phyloP scores from a whole-genome alignment of 1,140 invertebrate species.

The Archivesica marissinica region DNA sequence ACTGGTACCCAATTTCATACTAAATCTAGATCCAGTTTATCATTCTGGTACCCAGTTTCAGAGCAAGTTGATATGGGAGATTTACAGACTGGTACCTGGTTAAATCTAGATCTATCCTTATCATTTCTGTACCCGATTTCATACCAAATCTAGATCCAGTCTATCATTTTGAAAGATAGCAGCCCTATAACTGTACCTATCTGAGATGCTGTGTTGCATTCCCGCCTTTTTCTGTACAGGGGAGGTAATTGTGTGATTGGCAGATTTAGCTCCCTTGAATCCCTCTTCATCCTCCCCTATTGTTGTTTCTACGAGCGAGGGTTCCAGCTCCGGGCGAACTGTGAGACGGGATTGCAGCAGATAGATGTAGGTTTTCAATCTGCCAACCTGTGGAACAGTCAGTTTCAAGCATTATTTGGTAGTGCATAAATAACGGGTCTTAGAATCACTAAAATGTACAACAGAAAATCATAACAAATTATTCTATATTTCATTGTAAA shows the following conservation, averaged over 20 bases:
- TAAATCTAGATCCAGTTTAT: no score
- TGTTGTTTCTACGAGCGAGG: constrained; percentile 88
- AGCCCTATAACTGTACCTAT: constrained; percentile 92
- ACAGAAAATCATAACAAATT: no score
- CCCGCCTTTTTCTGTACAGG: constrained; percentile 64
- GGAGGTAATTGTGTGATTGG: neutral
- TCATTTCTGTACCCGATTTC: neutral
- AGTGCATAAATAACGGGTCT: no score
- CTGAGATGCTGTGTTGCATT: constrained; percentile 85
- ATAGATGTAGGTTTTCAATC: constrained; percentile 94
- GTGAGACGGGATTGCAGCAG: constrained; percentile 90
- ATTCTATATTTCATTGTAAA: no score
- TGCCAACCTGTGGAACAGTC: constrained; percentile 88
- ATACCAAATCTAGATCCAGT: constrained; percentile 55
- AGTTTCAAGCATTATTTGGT: no score
- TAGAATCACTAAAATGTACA: neutral
- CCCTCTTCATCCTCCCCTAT: constrained; percentile 91
- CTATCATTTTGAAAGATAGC: constrained; percentile 82
- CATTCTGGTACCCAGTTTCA: neutral
- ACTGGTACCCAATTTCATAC: no score
- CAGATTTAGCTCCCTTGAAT: constrained; percentile 29
- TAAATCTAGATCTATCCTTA: no score
- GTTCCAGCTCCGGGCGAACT: constrained; percentile 87
- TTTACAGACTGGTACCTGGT: no score
- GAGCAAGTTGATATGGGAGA: no score